A percentile compares a stretch with the other conserved stretches of the same genome.
Conservation (phyloP, 2,113 vertebrate genomes). For the Macaca fascicularis region DNA sequence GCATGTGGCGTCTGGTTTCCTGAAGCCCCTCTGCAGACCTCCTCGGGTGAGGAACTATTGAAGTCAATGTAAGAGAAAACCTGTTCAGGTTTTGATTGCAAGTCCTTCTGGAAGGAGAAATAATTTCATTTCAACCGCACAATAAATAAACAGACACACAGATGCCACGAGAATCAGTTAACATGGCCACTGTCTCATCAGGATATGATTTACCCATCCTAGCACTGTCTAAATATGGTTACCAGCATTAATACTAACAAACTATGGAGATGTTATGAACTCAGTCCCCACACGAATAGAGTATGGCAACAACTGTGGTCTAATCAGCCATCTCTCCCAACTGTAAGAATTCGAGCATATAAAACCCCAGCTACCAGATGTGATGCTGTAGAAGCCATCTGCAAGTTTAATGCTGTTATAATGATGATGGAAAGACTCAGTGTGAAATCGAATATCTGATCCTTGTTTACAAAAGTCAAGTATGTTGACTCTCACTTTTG, state of each 20-base stretch:
- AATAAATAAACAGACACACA: neutral
- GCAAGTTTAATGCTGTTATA: neutral
- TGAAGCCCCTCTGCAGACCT: neutral
- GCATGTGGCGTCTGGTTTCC: neutral
- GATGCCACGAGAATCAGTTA: neutral
- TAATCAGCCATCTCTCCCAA: neutral
- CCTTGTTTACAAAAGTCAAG: neutral
- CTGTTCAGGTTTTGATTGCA: neutral
- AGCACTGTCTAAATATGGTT: neutral
- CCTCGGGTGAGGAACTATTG: neutral
- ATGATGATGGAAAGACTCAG: neutral
- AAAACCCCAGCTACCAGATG: neutral
- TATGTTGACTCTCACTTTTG: neutral
- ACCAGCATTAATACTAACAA: neutral
- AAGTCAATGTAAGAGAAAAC: neutral
- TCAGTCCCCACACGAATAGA: neutral
- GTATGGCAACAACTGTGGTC: neutral
- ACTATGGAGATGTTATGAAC: neutral
- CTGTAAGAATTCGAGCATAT: neutral
- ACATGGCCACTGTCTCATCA: neutral
- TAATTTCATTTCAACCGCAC: neutral
- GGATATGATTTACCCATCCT: neutral
- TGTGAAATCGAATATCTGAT: neutral
- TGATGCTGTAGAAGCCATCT: neutral
- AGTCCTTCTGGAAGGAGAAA: neutral